phyloP scores from a whole-genome alignment of 2,113 vertebrate genomes.

The Nipponia nippon region DNA sequence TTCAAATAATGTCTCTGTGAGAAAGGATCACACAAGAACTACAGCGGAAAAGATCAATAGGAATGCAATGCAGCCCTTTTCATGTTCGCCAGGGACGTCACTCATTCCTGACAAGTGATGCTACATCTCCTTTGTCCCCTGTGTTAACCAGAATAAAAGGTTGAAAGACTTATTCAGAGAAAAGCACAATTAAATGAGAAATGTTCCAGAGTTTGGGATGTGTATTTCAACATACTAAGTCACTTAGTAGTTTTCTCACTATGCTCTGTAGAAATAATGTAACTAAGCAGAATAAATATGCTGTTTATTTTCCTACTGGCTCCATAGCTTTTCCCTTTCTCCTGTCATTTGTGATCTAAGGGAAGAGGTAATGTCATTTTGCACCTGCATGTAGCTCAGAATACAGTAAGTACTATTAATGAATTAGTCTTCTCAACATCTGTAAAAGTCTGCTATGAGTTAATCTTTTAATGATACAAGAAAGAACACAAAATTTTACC shows the following conservation, averaged over 20 bases:
- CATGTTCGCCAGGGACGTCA: background rate
- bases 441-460: background rate
- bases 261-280: background rate
- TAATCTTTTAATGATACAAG: background rate
- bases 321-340: background rate
- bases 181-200: background rate
- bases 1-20: background rate
- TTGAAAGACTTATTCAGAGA: background rate
- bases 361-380: background rate
- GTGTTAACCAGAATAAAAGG: background rate
- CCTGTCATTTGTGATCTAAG: background rate
- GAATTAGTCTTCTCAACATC: background rate
- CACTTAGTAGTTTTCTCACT: background rate
- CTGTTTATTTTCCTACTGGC: background rate
- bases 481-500: background rate
- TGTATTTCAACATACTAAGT: background rate
- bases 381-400: background rate
- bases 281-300: background rate
- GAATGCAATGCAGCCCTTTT: background rate
- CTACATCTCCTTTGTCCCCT: background rate
- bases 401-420: background rate
- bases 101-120: background rate
- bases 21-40: background rate
- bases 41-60: background rate
- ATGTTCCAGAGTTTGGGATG: background rate